Conservation (phyloP, 2,888 invertebrate genomes). For the Acrobeloides nanus region DNA sequence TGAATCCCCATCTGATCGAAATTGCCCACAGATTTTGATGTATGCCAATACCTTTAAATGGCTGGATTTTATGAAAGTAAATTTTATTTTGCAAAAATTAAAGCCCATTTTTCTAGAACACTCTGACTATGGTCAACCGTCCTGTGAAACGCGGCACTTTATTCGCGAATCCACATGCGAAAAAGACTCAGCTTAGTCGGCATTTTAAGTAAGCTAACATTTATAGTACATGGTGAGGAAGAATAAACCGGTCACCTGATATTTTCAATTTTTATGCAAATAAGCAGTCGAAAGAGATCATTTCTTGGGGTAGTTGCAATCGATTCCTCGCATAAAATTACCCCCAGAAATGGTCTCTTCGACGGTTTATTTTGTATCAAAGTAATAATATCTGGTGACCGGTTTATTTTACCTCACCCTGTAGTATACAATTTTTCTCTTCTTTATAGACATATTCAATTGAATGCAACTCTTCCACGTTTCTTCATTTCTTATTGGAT, state of each 20-base stretch:
- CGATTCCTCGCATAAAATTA: too few species aligned
- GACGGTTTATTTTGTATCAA: too few species aligned
- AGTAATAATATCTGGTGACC: too few species aligned
- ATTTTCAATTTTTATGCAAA: too few species aligned
- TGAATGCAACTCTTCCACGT: constrained; percentile 78
- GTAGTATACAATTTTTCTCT: not conserved
- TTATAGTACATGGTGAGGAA: too few species aligned
- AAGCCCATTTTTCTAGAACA: constrained; percentile 52
- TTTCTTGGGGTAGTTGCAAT: too few species aligned
- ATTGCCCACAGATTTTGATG: constrained; percentile 45
- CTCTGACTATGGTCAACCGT: constrained; percentile 76
- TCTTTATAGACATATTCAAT: constrained; percentile 70
- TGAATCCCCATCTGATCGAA: constrained; percentile 23
- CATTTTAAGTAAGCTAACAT: constrained; percentile 63
- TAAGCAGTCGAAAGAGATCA: too few species aligned
- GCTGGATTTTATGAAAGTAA: constrained; percentile 63
- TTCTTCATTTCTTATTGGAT: constrained; percentile 83
- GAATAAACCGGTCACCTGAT: too few species aligned
- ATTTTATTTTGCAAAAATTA: not conserved
- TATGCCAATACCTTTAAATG: constrained; percentile 53
- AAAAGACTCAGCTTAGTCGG: constrained; percentile 69
- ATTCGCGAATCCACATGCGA: constrained; percentile 64
- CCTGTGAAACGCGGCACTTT: constrained; percentile 84
- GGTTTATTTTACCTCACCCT: not conserved
- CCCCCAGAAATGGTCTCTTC: too few species aligned